Conservation (phyloP, 2,888 invertebrate species). For the Melipona beecheii region DNA sequence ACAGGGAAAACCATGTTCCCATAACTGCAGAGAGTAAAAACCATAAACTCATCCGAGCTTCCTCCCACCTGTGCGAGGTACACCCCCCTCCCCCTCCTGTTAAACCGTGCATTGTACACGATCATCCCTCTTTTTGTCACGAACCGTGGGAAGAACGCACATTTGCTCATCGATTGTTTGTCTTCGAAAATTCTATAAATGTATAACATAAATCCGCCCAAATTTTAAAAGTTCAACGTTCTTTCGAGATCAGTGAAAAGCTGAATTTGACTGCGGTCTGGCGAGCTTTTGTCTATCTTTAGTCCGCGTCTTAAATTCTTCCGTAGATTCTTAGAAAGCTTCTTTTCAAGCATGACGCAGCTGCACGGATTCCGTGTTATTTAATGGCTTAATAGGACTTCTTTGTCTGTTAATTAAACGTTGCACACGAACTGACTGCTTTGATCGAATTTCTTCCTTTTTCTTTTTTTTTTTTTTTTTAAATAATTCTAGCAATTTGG, state of each 20-base stretch:
- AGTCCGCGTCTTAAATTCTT: constrained; percentile 9
- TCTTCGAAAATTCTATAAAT: constrained; percentile 2
- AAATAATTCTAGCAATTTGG: no score
- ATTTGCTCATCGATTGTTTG: constrained; percentile 45
- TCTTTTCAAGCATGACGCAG: background rate
- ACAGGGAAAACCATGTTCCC: constrained; percentile 54
- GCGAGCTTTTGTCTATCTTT: constrained; percentile 13
- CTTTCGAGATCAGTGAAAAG: background rate
- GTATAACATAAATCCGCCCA: background rate
- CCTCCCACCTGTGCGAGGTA: constrained; percentile 69
- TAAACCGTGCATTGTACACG: constrained; percentile 50
- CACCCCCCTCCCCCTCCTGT: constrained; percentile 51
- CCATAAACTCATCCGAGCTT: constrained; percentile 53
- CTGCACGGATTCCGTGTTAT: constrained; percentile 11
- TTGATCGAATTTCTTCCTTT: background rate
- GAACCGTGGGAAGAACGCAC: constrained; percentile 69
- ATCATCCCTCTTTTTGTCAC: constrained; percentile 48
- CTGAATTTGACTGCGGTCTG: background rate
- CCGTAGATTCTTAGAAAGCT: constrained; percentile 14
- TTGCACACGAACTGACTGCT: background rate
- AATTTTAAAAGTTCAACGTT: background rate
- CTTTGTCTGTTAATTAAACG: background rate
- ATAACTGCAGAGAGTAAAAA: constrained; percentile 61
- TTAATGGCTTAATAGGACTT: background rate
- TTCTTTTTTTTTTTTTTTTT: no score